Conservation (phyloP, 2,797 vertebrate species). For the Karalla daura region DNA sequence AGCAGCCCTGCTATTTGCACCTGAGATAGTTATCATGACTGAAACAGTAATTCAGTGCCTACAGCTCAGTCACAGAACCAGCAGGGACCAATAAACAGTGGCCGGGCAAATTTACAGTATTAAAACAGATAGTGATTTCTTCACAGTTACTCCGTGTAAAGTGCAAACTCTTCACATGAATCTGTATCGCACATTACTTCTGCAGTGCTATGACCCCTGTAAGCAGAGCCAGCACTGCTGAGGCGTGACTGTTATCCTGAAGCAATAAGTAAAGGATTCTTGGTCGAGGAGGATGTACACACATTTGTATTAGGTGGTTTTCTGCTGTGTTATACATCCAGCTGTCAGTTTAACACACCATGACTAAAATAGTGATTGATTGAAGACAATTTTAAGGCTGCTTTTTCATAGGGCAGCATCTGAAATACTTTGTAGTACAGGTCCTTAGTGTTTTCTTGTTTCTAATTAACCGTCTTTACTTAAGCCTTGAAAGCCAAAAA, state of each 20-base stretch:
- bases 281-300: not conserved
- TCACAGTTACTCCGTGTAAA: not conserved
- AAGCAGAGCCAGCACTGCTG: not conserved
- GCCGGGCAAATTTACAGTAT: not conserved
- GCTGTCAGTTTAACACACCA: not conserved
- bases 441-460: not conserved
- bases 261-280: not conserved
- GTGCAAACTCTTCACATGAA: constrained; percentile 23
- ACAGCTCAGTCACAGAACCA: not conserved
- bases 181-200: constrained; percentile 8
- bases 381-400: too few species aligned
- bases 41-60: not conserved
- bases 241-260: not conserved
- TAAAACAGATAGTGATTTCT: constrained; percentile 7
- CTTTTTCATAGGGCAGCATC: not conserved
- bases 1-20: not conserved
- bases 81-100: not conserved
- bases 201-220: not conserved
- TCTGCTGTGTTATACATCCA: not conserved
- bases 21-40: not conserved
- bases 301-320: not conserved
- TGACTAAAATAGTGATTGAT: not conserved
- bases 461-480: not conserved
- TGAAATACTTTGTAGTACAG: not conserved
- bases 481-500: not conserved